These are phyloP conservation scores for Aegotheles bennettii DNA, from an alignment of 2,113 vertebrate genomes.

Conservation along the genomic window DNA sequence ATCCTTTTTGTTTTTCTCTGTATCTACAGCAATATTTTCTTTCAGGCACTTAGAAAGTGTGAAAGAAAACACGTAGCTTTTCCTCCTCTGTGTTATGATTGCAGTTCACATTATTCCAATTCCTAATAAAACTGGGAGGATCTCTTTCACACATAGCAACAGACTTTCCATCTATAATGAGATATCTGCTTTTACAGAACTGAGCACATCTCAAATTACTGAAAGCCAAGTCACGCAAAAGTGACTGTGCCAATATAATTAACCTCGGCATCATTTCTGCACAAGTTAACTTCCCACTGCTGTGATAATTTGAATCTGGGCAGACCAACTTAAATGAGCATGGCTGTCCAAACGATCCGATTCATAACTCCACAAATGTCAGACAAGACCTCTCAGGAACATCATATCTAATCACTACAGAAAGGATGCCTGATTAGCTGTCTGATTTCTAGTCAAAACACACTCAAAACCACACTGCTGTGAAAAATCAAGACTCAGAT, in stretches of 20 bases:
- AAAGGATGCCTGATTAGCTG: background rate
- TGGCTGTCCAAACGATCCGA: background rate
- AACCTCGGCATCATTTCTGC: background rate
- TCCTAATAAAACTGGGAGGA: conserved; percentile 7
- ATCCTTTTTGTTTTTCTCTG: background rate
- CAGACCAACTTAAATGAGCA: background rate
- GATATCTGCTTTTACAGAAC: conserved; percentile 10
- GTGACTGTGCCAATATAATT: background rate
- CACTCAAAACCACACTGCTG: background rate
- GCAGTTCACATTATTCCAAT: background rate
- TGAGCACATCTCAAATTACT: background rate
- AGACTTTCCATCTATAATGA: background rate
- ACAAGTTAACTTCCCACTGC: background rate
- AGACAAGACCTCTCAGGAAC: conserved; percentile 4
- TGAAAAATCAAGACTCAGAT: background rate
- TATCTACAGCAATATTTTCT: conserved; percentile 7
- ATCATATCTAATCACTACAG: background rate
- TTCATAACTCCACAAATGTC: background rate
- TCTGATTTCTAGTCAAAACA: conserved; percentile 43
- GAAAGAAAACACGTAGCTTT: conserved; percentile 9
- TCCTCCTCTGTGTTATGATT: background rate
- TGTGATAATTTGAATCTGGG: background rate
- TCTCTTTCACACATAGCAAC: conserved; percentile 1
- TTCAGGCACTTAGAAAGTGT: background rate
- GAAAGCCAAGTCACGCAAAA: background rate